Evolutionary conservation across 2,113 vertebrate species (phyloP).

Genomic region (Mirounga angustirostris): DNA sequence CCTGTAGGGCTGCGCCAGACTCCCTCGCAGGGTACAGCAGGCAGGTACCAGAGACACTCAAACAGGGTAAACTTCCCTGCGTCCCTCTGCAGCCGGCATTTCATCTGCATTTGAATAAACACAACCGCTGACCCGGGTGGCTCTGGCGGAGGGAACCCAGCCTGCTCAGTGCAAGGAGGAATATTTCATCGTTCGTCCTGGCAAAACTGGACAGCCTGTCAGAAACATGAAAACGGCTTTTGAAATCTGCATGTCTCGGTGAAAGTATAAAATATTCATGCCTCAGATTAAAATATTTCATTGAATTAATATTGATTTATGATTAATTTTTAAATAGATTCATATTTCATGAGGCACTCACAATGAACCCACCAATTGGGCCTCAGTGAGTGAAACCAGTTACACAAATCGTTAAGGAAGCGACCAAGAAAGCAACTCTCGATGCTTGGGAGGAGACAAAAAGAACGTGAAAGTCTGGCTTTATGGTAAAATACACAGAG

Average conservation of each 20-base stretch:
- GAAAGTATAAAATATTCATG: constrained; percentile 87
- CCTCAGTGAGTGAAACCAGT: constrained; percentile 77
- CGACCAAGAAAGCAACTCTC: constrained; percentile 49
- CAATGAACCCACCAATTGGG: constrained; percentile 80
- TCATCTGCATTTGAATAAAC: constrained; percentile 84
- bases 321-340: constrained; percentile 87
- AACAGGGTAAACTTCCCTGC: constrained; percentile 77
- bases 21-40: constrained; percentile 68
- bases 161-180: background rate
- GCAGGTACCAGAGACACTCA: constrained; percentile 68
- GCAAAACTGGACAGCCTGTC: constrained; percentile 73
- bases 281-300: constrained; percentile 85
- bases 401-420: constrained; percentile 78
- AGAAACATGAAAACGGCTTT: constrained; percentile 77
- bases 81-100: constrained; percentile 17
- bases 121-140: constrained; percentile 47
- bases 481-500: constrained; percentile 56
- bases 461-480: constrained; percentile 62
- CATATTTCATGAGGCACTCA: constrained; percentile 86
- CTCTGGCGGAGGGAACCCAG: constrained; percentile 2
- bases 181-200: background rate
- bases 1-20: constrained; percentile 64
- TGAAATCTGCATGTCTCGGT: constrained; percentile 79
- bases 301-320: constrained; percentile 88
- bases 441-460: constrained; percentile 47